Percentiles rank a stretch among this genome's conserved stretches.
These are phyloP conservation scores for Rachycentron canadum DNA, from an alignment of 2,797 vertebrate genomes.

Conservation along the genomic window DNA sequence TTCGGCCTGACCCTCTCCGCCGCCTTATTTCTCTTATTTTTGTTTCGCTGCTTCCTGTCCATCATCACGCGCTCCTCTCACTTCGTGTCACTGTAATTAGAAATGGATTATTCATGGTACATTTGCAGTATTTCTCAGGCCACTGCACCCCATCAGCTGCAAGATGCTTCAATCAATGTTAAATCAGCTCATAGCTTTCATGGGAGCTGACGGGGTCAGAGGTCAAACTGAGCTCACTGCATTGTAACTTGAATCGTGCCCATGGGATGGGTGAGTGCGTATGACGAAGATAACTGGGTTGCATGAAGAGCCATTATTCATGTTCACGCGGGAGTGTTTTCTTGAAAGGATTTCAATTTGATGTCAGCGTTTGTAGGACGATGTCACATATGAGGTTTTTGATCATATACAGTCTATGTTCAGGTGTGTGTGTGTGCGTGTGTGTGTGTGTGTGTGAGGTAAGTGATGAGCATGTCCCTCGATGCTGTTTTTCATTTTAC, in stretches of 20 bases:
- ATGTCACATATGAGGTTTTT: background rate
- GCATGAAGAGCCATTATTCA: background rate
- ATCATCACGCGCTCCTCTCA: background rate
- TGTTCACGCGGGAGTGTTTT: background rate
- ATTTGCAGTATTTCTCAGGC: conserved; percentile 27
- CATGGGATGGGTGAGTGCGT: background rate
- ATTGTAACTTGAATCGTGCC: conserved; percentile 27
- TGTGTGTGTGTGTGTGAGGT: conserved; percentile 7
- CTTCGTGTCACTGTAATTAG: conserved; percentile 13
- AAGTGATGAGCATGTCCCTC: background rate
- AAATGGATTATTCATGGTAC: conserved; percentile 4
- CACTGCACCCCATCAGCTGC: conserved; percentile 18
- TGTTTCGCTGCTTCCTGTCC: conserved; percentile 5
- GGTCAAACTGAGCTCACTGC: conserved; percentile 6
- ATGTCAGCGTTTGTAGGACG: background rate
- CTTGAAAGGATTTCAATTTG: conserved; percentile 9
- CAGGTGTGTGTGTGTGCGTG: conserved; percentile 7
- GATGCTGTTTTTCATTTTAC: background rate
- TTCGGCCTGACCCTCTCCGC: background rate
- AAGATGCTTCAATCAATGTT: conserved; percentile 34
- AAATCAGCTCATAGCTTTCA: conserved; percentile 38
- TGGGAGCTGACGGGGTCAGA: background rate
- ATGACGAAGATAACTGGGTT: background rate
- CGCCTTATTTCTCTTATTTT: background rate
- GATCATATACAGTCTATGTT: background rate